phyloP scores from a whole-genome alignment of 2,888 invertebrate genomes.

The Aspidapion aeneum region DNA sequence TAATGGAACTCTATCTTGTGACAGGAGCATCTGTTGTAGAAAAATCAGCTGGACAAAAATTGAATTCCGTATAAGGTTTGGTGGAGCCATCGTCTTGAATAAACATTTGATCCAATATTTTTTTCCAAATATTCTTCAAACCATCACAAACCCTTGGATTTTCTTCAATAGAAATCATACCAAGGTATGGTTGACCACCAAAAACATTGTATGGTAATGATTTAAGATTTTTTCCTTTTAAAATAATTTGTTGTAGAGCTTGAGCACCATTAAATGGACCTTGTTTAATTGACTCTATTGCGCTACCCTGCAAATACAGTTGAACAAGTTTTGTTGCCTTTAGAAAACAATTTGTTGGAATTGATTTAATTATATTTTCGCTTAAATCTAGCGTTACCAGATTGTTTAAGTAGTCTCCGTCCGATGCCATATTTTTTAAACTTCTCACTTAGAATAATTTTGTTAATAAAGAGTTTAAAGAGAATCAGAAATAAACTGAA shows the following conservation, averaged over 20 bases:
- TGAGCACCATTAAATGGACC: background rate
- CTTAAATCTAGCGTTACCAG: background rate
- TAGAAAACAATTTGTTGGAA: background rate
- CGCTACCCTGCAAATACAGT: background rate
- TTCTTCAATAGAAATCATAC: background rate
- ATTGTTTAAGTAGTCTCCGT: background rate
- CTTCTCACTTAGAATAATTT: background rate
- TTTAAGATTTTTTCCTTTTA: background rate
- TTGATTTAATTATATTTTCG: background rate
- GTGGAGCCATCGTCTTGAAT: background rate
- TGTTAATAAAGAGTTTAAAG: background rate
- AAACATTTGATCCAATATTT: background rate
- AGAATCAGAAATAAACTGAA: background rate
- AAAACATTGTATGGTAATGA: background rate
- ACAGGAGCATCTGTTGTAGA: background rate
- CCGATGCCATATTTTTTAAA: background rate
- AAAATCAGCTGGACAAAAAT: background rate
- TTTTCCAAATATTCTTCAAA: background rate
- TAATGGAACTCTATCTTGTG: no score
- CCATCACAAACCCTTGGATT: background rate
- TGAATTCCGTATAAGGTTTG: background rate
- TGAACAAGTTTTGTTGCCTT: background rate
- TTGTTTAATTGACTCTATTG: background rate
- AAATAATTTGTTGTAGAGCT: background rate
- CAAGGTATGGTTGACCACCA: background rate